Base-by-base conservation (phyloP, 2,113 vertebrate species). In the Plecturocebus donacophilus region DNA sequence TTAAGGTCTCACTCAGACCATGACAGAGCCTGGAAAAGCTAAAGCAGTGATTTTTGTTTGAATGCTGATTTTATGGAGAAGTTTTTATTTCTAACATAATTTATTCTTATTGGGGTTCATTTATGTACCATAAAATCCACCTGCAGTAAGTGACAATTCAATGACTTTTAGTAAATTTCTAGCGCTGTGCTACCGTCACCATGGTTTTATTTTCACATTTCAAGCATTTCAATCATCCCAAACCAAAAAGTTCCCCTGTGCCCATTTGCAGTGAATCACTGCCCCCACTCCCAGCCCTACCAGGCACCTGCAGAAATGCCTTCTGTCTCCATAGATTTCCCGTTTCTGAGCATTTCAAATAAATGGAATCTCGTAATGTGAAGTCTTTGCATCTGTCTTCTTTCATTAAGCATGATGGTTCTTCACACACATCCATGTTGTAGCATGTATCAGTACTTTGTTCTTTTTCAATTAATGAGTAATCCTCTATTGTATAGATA, bases 401-500 rank as follows among this genome's bases (percentile, higher is more conserved):
- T 21, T 61, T 11, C 81, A 1, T 47, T 0, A 20, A 45, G 58
- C 58, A 3, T 17, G 1, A 7, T 17, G 42, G 35, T 7, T 49
- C 40, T 6, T 25, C 23, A 70, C 19, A 0, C 12, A 9, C 32
- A 5, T 45, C 32, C 3, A 2, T 2, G 13, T 30, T 23, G 23
- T 12, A 19, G 25, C 45, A 4, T 2, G 6, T 32, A 4, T 5
- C 21, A 0, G 2, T 14, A 9, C 38, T 5, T 20, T 6, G 66
- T 21, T 45, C 47, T 17, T 70, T 27, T 20, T 6, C 5, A 8
- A 27, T 14, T 10, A 14, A 5, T 1, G 11, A 35, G 11, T 5
- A 8, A n/a, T 0, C 0, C 35, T 17, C 54, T 2, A 3, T 1
- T 5, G 42, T 4, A 5, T 0, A 35, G 1, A 9, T 5, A 4